phyloP scores from a whole-genome alignment of 2,113 vertebrate species.

The Hoplias malabaricus region DNA sequence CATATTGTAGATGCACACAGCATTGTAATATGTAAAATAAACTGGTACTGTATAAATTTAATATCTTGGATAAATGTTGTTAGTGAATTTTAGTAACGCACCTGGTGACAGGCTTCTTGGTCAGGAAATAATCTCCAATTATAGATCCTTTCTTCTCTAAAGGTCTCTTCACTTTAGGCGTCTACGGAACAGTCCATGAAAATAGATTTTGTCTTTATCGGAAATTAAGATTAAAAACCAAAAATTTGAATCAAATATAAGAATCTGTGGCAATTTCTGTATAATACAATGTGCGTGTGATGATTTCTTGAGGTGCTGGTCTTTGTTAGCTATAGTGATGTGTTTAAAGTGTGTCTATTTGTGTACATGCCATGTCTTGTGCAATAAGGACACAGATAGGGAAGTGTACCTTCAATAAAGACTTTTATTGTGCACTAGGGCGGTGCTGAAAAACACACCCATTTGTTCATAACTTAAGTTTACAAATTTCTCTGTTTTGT shows the following conservation, averaged over 20 bases:
- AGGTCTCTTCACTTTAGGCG: conserved; percentile 63
- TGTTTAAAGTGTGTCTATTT: background rate
- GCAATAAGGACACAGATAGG: conserved; percentile 28
- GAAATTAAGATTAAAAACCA: conserved; percentile 27
- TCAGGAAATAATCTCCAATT: conserved; percentile 75
- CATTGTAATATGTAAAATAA: background rate
- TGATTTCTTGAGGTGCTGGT: background rate
- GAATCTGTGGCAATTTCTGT: background rate
- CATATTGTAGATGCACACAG: no score
- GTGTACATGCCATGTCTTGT: background rate
- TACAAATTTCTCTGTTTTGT: conserved; percentile 9
- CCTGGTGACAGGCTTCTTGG: conserved; percentile 73
- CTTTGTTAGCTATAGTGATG: background rate
- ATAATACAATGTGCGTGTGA: no score
- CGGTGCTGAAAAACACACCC: conserved; percentile 15
- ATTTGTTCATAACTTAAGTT: conserved; percentile 26
- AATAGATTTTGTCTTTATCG: conserved; percentile 44
- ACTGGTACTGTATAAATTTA: background rate
- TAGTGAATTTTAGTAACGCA: conserved; percentile 57
- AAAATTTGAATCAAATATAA: background rate
- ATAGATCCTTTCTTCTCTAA: conserved; percentile 79
- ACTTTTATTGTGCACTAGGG: conserved; percentile 45
- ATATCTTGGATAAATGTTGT: background rate
- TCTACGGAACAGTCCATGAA: conserved; percentile 62
- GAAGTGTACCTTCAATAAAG: conserved; percentile 17